These are phyloP conservation scores for Ceriagrion tenellum DNA, from an alignment of 2,888 invertebrate species.

Conservation along the genomic window DNA sequence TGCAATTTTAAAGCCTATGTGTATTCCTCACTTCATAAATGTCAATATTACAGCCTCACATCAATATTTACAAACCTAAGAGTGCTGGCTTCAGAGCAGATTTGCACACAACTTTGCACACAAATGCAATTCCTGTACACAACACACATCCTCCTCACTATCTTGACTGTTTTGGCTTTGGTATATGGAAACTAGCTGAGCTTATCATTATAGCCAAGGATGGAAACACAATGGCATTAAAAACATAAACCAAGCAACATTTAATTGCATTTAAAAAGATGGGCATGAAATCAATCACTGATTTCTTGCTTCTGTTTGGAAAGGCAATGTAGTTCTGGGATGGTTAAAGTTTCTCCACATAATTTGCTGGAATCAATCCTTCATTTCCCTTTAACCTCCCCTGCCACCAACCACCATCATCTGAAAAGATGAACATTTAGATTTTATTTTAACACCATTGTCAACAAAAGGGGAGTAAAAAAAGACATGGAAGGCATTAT, in stretches of 20 bases:
- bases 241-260: too few relatives aligned
- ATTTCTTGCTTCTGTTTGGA: neutral
- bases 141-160: neutral
- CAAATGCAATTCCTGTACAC: neutral
- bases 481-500: too few relatives aligned
- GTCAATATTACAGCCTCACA: neutral
- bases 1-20: too few relatives aligned
- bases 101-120: neutral
- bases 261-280: neutral
- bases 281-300: neutral
- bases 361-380: slow-evolving; percentile 84
- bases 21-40: too few relatives aligned
- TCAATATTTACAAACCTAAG: neutral
- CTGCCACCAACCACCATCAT: slow-evolving; percentile 86
- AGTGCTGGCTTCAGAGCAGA: neutral
- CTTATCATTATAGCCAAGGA: neutral
- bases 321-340: neutral
- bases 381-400: slow-evolving; percentile 81
- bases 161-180: neutral
- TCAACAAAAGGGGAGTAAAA: too few relatives aligned
- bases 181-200: neutral
- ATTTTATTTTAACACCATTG: too few relatives aligned
- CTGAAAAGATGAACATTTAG: slow-evolving; percentile 75
- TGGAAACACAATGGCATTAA: neutral
- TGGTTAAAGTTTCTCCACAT: slow-evolving; percentile 78